A percentile compares a stretch with the other conserved stretches of the same genome.
These are phyloP conservation scores for Metallyticus violacea DNA, from an alignment of 2,888 invertebrate species.

Conservation along the genomic window DNA sequence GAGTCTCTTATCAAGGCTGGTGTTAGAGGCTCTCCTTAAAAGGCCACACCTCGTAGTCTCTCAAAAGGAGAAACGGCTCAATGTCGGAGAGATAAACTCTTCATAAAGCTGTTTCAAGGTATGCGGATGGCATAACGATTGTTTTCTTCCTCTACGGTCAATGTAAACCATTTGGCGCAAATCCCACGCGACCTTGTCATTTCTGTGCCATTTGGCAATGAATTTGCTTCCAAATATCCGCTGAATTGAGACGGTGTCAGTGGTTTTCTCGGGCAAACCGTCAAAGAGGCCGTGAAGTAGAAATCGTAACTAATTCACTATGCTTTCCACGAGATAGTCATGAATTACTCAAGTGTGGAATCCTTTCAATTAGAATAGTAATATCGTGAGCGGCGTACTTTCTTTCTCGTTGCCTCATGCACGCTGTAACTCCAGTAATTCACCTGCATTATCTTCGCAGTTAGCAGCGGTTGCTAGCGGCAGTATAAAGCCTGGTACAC, in stretches of 20 bases:
- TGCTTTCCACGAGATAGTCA: background rate
- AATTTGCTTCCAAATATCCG: background rate
- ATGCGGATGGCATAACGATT: background rate
- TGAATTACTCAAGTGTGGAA: background rate
- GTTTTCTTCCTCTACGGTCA: background rate
- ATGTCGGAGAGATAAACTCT: too few relatives aligned
- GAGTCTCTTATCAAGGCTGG: too few relatives aligned
- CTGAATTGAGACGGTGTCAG: background rate
- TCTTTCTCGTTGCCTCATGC: background rate
- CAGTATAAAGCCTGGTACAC: too few relatives aligned
- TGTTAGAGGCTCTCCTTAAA: too few relatives aligned
- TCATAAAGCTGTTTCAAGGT: too few relatives aligned
- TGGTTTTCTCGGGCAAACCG: background rate
- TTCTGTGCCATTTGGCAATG: background rate
- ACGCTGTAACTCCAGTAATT: too few relatives aligned
- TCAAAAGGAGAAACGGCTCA: too few relatives aligned
- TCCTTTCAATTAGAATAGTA: background rate
- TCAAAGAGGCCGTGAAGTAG: background rate
- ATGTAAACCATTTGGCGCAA: too few relatives aligned
- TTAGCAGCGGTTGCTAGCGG: too few relatives aligned
- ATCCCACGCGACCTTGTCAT: background rate
- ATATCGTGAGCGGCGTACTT: background rate
- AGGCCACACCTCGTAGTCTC: too few relatives aligned
- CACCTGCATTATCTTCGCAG: too few relatives aligned
- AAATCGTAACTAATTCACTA: background rate